A percentile compares a stretch with the other conserved stretches of the same genome.
Conservation (phyloP, 1,140 invertebrate genomes). For the Danaus plexippus region DNA sequence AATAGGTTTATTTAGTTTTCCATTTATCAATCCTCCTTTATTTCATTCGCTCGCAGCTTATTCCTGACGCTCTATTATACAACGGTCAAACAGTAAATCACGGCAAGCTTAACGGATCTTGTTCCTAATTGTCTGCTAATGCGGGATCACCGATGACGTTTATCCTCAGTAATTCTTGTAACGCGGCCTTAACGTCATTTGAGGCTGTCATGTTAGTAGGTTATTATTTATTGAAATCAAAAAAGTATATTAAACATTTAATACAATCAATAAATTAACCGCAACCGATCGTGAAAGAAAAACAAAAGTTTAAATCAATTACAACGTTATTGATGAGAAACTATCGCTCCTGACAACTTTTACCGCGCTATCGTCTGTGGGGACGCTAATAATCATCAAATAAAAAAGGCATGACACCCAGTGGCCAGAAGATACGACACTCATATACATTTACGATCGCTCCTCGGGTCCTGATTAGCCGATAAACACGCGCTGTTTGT, state of each 20-base stretch:
- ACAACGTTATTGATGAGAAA: too few relatives aligned
- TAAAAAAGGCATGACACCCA: constrained; percentile 13
- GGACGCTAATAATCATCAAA: constrained; percentile 1
- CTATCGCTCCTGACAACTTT: too few relatives aligned
- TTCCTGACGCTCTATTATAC: not conserved
- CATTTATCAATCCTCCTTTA: too few relatives aligned
- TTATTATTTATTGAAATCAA: too few relatives aligned
- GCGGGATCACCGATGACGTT: constrained; percentile 2
- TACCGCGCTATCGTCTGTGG: too few relatives aligned
- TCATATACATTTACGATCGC: constrained; percentile 18
- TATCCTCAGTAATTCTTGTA: constrained; percentile 4
- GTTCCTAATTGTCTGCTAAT: constrained; percentile 6
- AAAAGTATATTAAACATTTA: too few relatives aligned
- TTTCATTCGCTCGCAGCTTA: not conserved
- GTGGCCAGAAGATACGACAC: constrained; percentile 12
- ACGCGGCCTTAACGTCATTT: too few relatives aligned
- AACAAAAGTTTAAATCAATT: too few relatives aligned
- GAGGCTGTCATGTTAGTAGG: too few relatives aligned
- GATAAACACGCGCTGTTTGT: constrained; percentile 15
- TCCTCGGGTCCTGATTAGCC: constrained; percentile 15
- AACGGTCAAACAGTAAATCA: constrained; percentile 8
- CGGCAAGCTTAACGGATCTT: constrained; percentile 4
- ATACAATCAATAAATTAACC: constrained; percentile 4
- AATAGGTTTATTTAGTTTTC: too few relatives aligned
- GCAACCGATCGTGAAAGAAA: too few relatives aligned